A percentile compares a stretch with the other conserved stretches of the same genome.
Evolutionary conservation across 2,113 vertebrate species (phyloP).

Genomic region (Chloebia gouldiae): DNA sequence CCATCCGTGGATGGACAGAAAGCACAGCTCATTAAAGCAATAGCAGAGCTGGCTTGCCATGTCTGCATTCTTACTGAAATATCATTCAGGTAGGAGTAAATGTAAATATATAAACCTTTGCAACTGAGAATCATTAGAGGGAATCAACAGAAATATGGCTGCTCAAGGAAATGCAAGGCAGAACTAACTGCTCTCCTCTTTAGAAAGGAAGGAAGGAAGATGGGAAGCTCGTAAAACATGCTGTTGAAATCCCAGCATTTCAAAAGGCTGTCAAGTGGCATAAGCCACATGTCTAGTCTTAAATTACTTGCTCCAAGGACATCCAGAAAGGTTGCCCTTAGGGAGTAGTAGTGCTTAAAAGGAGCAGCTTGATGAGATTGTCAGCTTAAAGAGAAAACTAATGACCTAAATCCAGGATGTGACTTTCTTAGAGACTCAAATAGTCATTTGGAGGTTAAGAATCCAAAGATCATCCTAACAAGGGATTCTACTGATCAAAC

Average conservation of each 20-base stretch:
- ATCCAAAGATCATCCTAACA: background rate
- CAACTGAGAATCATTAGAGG: background rate
- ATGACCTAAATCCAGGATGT: conserved; percentile 12
- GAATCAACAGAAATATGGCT: background rate
- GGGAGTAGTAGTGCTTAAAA: background rate
- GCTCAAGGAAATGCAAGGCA: background rate
- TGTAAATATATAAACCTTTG: background rate
- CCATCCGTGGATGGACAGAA: background rate
- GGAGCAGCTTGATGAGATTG: conserved; percentile 24
- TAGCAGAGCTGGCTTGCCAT: background rate
- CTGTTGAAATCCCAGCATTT: background rate
- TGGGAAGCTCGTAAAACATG: background rate
- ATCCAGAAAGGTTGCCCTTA: background rate
- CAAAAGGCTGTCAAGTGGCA: background rate
- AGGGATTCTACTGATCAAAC: background rate
- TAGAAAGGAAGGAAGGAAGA: background rate
- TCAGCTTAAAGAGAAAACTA: conserved; percentile 39
- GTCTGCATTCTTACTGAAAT: background rate
- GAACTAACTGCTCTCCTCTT: background rate
- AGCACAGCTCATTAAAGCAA: conserved; percentile 14
- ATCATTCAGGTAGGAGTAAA: background rate
- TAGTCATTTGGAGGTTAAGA: background rate
- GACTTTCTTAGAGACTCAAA: background rate
- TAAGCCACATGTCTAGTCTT: background rate
- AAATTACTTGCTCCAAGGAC: background rate